Base-by-base conservation (phyloP, 2,797 vertebrate species). In the Fundulus diaphanus region DNA sequence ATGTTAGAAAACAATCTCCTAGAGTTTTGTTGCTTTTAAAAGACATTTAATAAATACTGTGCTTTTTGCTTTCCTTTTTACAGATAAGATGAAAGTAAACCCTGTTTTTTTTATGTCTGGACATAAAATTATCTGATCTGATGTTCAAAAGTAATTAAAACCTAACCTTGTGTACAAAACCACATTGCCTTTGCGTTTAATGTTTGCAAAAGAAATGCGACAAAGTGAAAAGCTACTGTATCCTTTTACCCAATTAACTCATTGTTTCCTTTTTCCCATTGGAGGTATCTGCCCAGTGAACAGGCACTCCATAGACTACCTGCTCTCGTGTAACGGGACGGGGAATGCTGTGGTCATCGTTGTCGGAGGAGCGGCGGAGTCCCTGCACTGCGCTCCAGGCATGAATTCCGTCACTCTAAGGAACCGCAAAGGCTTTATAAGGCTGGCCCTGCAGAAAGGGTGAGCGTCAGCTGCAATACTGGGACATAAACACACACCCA, bases 281-380 rank as follows among this genome's bases (percentile, higher is more conserved):
- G 29, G 87, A 99, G 98, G 98, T 70, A 97, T 99, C 84, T 98
- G 97, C 80, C 98, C 98, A 0, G 98, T 99, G 77, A 98, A 97
- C 87, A 96, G 87, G 33, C 96, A 99, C 89, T 97, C 97, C 73
- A 99, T 99, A 1, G 97, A 99, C 88, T 99, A 97, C 90, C 94
- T 99, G 86, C 95, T 99, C 59, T 96, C 98, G 0, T 91, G 94
- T 75, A 99, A 96, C 0, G 98, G 98, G 76, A 97, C 87, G 0
- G 98, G 98, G 63, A 99, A 99, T 0, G 98, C 98, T 1, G 96
- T 99, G 79, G 86, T 99, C 89, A 99, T 99, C 0, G 98, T 97
- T 0, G 95, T 99, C 0, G 98, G 98, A 18, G 98, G 98, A 0
- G 97, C 98, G 0, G 98, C 98, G 0, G 98, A 99, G 88, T 99